Percentiles rank a stretch among this genome's conserved stretches.
phyloP scores from a whole-genome alignment of 1,140 invertebrate species.

The Protaetia brevitarsis region DNA sequence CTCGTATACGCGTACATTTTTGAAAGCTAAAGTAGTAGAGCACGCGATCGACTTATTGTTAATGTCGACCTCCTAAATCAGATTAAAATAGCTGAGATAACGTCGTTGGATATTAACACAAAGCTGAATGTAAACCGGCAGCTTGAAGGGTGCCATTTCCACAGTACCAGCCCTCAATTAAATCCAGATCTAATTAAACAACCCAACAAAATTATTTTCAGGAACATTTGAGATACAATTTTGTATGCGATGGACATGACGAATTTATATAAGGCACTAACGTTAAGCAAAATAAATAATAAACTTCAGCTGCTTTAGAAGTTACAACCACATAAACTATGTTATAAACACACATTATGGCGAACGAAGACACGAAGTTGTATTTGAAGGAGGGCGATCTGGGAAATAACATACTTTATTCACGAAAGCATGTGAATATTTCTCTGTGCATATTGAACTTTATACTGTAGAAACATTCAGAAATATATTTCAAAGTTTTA shows the following conservation, averaged over 20 bases:
- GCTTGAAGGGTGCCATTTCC: not conserved
- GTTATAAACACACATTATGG: not conserved
- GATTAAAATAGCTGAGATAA: not conserved
- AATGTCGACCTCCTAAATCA: not conserved
- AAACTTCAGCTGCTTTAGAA: not conserved
- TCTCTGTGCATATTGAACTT: too few species aligned
- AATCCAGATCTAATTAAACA: conserved; percentile 10
- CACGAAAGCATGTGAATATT: too few species aligned
- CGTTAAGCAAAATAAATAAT: not conserved
- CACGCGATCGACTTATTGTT: not conserved
- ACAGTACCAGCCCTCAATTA: not conserved
- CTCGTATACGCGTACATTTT: not conserved
- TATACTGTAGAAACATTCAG: too few species aligned
- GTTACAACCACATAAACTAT: not conserved
- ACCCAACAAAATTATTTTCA: not conserved
- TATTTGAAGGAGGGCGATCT: not conserved
- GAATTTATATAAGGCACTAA: not conserved
- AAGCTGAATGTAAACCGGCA: not conserved
- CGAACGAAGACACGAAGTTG: not conserved
- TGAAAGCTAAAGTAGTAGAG: not conserved
- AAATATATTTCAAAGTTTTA: too few species aligned
- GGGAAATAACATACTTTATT: too few species aligned
- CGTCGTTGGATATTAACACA: not conserved
- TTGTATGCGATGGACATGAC: not conserved
- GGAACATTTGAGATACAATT: not conserved